Percentiles rank a stretch among this genome's conserved stretches.
Conservation (phyloP, 92 coral and sea anemone genomes). For the Montipora capitata region DNA sequence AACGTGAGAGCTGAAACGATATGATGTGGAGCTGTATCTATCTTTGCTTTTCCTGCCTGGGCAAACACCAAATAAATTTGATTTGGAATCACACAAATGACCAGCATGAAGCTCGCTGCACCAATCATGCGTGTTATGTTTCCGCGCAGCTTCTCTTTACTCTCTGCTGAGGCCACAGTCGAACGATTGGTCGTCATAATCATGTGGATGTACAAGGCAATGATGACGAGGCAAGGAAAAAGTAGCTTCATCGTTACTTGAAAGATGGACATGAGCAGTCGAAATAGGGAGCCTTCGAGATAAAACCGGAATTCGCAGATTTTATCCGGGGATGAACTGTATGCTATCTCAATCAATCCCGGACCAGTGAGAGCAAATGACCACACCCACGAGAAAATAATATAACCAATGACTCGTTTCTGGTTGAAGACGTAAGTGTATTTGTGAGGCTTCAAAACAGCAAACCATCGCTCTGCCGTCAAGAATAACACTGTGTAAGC, state of each 20-base stretch:
- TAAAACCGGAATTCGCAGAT: conserved; percentile 9
- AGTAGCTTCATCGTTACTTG: conserved; percentile 62
- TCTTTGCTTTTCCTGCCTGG: conserved; percentile 27
- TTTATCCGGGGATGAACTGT: neutral
- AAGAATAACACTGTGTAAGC: conserved; percentile 77
- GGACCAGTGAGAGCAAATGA: conserved; percentile 40
- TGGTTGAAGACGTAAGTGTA: conserved; percentile 68
- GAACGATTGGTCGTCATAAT: conserved; percentile 34
- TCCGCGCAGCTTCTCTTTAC: conserved; percentile 56
- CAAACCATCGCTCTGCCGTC: conserved; percentile 93
- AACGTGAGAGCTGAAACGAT: conserved; percentile 65
- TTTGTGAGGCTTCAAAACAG: conserved; percentile 82
- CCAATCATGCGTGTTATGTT: conserved; percentile 78
- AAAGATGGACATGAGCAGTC: conserved; percentile 40
- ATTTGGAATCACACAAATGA: conserved; percentile 78
- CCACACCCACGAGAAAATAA: conserved; percentile 75
- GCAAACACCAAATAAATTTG: conserved; percentile 41
- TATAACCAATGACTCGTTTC: conserved; percentile 60
- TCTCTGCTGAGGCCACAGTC: conserved; percentile 10
- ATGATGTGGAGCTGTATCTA: conserved; percentile 68
- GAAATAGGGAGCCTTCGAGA: neutral
- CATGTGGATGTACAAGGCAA: conserved; percentile 70
- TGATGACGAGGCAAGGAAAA: conserved; percentile 66
- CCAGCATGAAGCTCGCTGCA: conserved; percentile 51
- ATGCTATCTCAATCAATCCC: neutral